Percentiles rank a stretch among this genome's conserved stretches.
phyloP scores from a whole-genome alignment of 2,888 invertebrate species.

The Acleris sparsana region DNA sequence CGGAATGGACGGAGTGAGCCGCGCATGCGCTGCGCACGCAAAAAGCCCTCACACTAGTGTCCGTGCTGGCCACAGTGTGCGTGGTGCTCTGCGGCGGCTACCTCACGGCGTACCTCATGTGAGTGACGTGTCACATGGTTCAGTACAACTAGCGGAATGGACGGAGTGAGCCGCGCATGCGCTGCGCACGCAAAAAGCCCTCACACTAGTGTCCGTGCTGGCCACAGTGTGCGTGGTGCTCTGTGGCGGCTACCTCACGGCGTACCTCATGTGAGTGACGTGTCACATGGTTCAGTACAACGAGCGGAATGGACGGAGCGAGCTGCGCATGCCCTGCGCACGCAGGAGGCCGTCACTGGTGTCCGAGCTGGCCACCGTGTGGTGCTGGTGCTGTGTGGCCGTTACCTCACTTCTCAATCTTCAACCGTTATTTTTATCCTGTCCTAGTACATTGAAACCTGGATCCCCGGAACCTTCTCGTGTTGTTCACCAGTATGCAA shows the following conservation, averaged over 20 bases:
- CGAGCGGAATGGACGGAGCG: slow-evolving; percentile 88
- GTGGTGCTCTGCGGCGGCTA: slow-evolving; percentile 88
- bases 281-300: slow-evolving; percentile 65
- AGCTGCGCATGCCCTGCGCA: slow-evolving; percentile 87
- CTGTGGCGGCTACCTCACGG: slow-evolving; percentile 89
- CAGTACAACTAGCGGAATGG: slow-evolving; percentile 85
- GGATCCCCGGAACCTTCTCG: too few species aligned
- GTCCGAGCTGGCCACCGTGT: slow-evolving; percentile 92
- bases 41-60: slow-evolving; percentile 90
- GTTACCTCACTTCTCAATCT: too few species aligned
- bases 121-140: slow-evolving; percentile 70
- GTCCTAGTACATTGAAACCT: too few species aligned
- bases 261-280: slow-evolving; percentile 87
- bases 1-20: slow-evolving; percentile 88
- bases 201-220: slow-evolving; percentile 90
- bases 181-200: slow-evolving; percentile 89
- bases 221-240: slow-evolving; percentile 88
- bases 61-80: slow-evolving; percentile 89
- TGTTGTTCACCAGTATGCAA: too few species aligned
- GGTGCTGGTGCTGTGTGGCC: slow-evolving; percentile 85
- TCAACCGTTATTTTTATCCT: too few species aligned
- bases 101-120: slow-evolving; percentile 90
- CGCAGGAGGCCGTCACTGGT: slow-evolving; percentile 88
- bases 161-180: slow-evolving; percentile 88
- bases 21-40: slow-evolving; percentile 89